These are phyloP conservation scores for Sipha flava DNA, from an alignment of 1,140 invertebrate genomes.

Conservation along the genomic window DNA sequence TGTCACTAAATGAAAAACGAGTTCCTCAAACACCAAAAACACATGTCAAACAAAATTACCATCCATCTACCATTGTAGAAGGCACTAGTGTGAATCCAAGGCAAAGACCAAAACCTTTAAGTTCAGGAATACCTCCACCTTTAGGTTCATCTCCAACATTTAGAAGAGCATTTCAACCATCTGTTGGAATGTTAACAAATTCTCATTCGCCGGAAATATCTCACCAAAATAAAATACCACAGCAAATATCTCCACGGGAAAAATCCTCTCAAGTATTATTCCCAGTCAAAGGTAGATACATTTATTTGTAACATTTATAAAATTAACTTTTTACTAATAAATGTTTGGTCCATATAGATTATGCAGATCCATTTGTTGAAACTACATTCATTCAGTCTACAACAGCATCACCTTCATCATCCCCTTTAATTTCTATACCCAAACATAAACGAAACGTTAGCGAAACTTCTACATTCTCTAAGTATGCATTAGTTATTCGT, in stretches of 20 bases:
- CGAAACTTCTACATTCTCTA: slow-evolving; percentile 77
- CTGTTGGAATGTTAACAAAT: not conserved
- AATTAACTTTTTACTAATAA: not conserved
- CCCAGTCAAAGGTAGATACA: not conserved
- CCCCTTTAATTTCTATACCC: slow-evolving; percentile 13
- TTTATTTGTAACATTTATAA: not conserved
- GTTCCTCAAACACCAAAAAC: slow-evolving; percentile 25
- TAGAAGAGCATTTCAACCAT: slow-evolving; percentile 29
- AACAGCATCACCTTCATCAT: slow-evolving; percentile 41
- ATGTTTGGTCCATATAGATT: slow-evolving; percentile 42
- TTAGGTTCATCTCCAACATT: slow-evolving; percentile 32
- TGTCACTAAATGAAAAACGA: slow-evolving; percentile 24
- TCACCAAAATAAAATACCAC: slow-evolving; percentile 12
- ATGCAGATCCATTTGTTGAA: slow-evolving; percentile 56
- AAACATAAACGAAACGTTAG: slow-evolving; percentile 70
- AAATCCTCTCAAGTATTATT: not conserved
- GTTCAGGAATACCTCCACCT: slow-evolving; percentile 40
- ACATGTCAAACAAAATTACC: not conserved
- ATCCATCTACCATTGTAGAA: not conserved
- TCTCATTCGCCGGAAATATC: slow-evolving; percentile 25
- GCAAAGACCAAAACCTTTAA: slow-evolving; percentile 66
- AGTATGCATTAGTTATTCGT: slow-evolving; percentile 49
- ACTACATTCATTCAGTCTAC: slow-evolving; percentile 1
- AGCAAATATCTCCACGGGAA: slow-evolving; percentile 6
- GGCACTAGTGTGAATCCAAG: slow-evolving; percentile 74